Evolutionary conservation across 2,888 invertebrate genomes (phyloP).

Genomic region (Drosophila mercatorum): DNA sequence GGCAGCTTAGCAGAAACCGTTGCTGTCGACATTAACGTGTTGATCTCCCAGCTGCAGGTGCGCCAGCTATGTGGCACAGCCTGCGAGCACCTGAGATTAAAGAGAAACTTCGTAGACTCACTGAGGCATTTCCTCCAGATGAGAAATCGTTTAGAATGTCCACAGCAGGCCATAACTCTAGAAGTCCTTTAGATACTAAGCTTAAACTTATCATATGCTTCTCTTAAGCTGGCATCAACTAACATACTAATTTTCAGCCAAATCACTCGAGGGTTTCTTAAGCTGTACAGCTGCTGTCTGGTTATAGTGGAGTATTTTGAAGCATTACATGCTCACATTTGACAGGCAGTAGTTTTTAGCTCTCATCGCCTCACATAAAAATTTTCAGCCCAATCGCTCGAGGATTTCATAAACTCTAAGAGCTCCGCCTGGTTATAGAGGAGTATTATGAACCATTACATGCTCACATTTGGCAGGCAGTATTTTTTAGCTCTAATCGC

Average conservation of each 20-base stretch:
- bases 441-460: no score
- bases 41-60: slow-evolving; percentile 43
- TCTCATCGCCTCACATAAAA: not conserved
- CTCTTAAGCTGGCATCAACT: no score
- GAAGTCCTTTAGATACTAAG: not conserved
- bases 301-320: not conserved
- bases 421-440: no score
- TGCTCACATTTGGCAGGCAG: no score
- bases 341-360: rapidly evolving
- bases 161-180: not conserved
- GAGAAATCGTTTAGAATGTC: not conserved
- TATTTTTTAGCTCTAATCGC: no score
- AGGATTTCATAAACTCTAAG: not conserved
- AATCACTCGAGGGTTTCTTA: slow-evolving; percentile 5
- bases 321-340: not conserved
- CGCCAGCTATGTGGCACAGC: slow-evolving; percentile 18
- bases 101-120: not conserved
- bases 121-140: not conserved
- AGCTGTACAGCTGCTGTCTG: not conserved
- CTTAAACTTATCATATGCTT: not conserved
- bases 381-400: not conserved
- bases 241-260: not conserved
- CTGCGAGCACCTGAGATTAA: slow-evolving; percentile 6
- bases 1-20: slow-evolving; percentile 60
- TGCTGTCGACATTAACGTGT: slow-evolving; percentile 57